A percentile compares a stretch with the other conserved stretches of the same genome.
Conservation (phyloP, 2,113 vertebrate genomes). For the Amia ocellicauda region DNA sequence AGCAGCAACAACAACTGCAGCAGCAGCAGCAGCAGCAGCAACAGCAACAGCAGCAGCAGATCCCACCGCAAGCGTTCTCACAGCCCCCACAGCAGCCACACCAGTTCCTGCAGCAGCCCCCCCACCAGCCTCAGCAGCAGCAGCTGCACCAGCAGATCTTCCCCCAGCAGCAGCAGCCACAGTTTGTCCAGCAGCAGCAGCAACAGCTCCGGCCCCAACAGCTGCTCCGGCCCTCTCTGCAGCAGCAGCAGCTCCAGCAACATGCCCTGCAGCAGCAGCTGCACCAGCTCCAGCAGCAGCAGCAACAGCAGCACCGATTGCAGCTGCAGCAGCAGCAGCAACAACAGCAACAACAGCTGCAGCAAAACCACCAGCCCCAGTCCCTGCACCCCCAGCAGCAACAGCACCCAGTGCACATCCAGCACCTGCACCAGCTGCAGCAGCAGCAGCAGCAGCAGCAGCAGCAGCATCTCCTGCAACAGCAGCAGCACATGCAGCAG, state of each 20-base stretch:
- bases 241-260: conserved; percentile 63
- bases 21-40: conserved; percentile 65
- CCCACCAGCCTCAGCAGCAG: conserved; percentile 58
- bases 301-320: conserved; percentile 68
- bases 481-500: conserved; percentile 61
- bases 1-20: conserved; percentile 68
- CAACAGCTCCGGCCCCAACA: conserved; percentile 52
- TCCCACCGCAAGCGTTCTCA: conserved; percentile 55
- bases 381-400: conserved; percentile 61
- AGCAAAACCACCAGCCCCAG: conserved; percentile 58
- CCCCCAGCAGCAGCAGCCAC: conserved; percentile 60
- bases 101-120: conserved; percentile 58
- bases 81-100: conserved; percentile 66
- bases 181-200: conserved; percentile 57
- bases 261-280: conserved; percentile 68
- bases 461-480: conserved; percentile 59
- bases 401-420: conserved; percentile 52
- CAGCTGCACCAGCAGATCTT: conserved; percentile 60
- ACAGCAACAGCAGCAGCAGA: conserved; percentile 58
- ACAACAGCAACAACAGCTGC: conserved; percentile 66
- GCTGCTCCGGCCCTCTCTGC: conserved; percentile 46
- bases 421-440: conserved; percentile 50
- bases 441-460: conserved; percentile 50
- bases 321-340: conserved; percentile 60
- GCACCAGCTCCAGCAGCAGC: conserved; percentile 67